Evolutionary conservation across 2,113 vertebrate genomes (phyloP).

Genomic region (Gavia stellata): DNA sequence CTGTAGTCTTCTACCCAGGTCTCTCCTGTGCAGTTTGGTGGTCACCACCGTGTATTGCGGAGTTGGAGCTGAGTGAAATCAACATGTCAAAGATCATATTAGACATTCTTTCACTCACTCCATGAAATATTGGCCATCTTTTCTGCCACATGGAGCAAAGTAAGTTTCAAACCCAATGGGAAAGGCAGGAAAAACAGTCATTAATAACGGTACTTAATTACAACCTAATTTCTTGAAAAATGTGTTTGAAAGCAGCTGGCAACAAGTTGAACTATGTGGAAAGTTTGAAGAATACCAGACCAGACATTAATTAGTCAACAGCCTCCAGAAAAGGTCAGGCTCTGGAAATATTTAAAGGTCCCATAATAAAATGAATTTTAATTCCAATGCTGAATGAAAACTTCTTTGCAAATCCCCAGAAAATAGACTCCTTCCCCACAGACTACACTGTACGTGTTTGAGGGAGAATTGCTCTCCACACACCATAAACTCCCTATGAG

Average conservation of each 20-base stretch:
- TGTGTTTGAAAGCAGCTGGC: constrained; percentile 58
- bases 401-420: neutral
- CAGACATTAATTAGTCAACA: constrained; percentile 63
- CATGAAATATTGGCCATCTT: neutral
- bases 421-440: neutral
- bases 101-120: constrained; percentile 11
- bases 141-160: constrained; percentile 28
- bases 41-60: neutral
- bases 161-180: constrained; percentile 45
- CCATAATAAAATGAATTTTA: constrained; percentile 47
- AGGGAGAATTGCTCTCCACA: neutral
- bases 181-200: constrained; percentile 48
- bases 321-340: constrained; percentile 47
- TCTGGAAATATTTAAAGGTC: constrained; percentile 62
- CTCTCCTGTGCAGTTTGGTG: neutral
- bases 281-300: constrained; percentile 66
- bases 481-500: neutral
- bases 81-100: neutral
- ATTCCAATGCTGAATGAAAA: constrained; percentile 32
- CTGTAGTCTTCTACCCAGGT: neutral
- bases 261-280: constrained; percentile 49
- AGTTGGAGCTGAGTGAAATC: neutral
- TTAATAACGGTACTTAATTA: constrained; percentile 62
- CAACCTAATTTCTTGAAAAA: constrained; percentile 60
- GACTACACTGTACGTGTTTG: neutral